phyloP scores from a whole-genome alignment of 2,888 invertebrate species.

The Cyclophora albipunctata region DNA sequence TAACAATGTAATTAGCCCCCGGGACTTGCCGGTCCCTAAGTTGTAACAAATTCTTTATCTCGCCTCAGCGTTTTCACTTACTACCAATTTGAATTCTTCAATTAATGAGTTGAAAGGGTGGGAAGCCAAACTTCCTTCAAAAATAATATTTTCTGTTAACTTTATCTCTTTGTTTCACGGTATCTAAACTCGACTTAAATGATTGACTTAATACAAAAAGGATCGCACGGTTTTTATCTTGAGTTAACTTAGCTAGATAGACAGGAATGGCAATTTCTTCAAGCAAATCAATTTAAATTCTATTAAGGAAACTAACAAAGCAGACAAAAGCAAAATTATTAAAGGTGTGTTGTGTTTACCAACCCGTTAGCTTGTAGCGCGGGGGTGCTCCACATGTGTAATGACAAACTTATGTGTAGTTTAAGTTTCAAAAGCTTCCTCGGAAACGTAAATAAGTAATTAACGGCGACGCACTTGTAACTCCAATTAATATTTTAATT shows the following conservation, averaged over 20 bases:
- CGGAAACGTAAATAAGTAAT: constrained; percentile 12
- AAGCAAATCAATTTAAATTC: too few species aligned
- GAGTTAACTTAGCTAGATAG: too few species aligned
- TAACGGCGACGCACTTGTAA: constrained; percentile 13
- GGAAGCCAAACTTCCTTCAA: constrained; percentile 10
- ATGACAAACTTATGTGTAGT: not conserved
- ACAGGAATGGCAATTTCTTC: too few species aligned
- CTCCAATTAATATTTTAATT: constrained; percentile 44
- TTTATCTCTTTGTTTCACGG: constrained; percentile 3
- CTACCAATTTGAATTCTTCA: constrained; percentile 47
- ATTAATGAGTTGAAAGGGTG: constrained; percentile 30
- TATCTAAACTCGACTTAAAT: not conserved
- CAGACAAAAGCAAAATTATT: too few species aligned
- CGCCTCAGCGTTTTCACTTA: constrained; percentile 53
- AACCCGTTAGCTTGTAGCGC: too few species aligned
- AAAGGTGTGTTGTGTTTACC: too few species aligned
- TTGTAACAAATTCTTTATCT: constrained; percentile 65
- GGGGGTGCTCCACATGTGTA: too few species aligned
- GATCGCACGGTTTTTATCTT: too few species aligned
- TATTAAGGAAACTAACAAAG: too few species aligned
- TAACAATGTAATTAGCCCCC: constrained; percentile 70
- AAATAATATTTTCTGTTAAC: too few species aligned
- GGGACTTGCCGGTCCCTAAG: constrained; percentile 50
- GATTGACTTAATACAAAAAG: too few species aligned
- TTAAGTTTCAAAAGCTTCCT: constrained; percentile 14